Evolutionary conservation across 2,797 vertebrate species (phyloP).

Genomic region (Sebastes melanostomus): DNA sequence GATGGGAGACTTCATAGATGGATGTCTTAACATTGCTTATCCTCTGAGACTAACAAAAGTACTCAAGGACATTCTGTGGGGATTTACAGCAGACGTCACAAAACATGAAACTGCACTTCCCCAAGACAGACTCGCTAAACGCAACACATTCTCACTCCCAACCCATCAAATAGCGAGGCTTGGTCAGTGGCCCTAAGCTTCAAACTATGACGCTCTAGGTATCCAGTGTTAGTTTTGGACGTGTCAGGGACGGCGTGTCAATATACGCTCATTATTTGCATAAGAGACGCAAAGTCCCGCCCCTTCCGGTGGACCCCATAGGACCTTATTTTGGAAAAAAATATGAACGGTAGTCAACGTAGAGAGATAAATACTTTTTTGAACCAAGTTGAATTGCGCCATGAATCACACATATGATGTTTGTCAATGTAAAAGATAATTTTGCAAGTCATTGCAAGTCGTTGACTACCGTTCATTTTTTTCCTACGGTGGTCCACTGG

Average conservation of each 20-base stretch:
- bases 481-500: no score
- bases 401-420: no score
- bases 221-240: not conserved
- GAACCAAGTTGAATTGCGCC: no score
- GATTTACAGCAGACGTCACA: not conserved
- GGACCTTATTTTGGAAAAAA: no score
- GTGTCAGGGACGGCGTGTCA: not conserved
- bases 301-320: no score
- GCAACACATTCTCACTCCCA: not conserved
- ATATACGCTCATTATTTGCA: not conserved
- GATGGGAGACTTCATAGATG: not conserved
- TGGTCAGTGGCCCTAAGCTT: not conserved
- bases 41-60: slow-evolving; percentile 10
- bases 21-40: slow-evolving; percentile 9
- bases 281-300: not conserved
- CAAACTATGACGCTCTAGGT: not conserved
- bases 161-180: not conserved
- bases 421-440: rapidly evolving
- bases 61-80: slow-evolving; percentile 21
- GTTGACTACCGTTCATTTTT: no score
- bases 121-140: not conserved
- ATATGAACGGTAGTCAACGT: rapidly evolving
- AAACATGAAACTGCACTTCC: not conserved
- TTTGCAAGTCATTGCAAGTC: no score
- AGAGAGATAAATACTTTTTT: no score